Percentiles rank a stretch among this genome's conserved stretches.
Conservation (phyloP, 2,888 invertebrate species). For the Caradrina kadenii region DNA sequence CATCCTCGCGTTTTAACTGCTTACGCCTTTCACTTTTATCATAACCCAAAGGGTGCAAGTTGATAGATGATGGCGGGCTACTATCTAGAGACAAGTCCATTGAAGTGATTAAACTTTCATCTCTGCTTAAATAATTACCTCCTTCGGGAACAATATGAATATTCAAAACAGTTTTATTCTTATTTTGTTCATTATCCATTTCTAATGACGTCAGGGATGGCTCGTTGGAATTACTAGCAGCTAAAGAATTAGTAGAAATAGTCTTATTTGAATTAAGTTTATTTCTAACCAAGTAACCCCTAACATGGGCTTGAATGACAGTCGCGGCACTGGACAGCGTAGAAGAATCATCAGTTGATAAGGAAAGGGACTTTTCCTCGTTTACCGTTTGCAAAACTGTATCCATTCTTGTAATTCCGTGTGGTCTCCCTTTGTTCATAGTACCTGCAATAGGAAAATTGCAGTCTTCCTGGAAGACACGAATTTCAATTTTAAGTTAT, state of each 20-base stretch:
- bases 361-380: slow-evolving; percentile 87
- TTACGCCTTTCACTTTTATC: slow-evolving; percentile 85
- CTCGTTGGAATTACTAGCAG: slow-evolving; percentile 77
- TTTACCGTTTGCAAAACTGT: slow-evolving; percentile 88
- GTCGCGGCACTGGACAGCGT: slow-evolving; percentile 91
- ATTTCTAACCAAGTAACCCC: slow-evolving; percentile 92
- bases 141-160: slow-evolving; percentile 87
- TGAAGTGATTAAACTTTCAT: slow-evolving; percentile 85
- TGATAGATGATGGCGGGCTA: slow-evolving; percentile 83
- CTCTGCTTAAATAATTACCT: slow-evolving; percentile 81
- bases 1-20: slow-evolving; percentile 87
- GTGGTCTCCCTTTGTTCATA: slow-evolving; percentile 77
- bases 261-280: slow-evolving; percentile 84
- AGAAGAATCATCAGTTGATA: slow-evolving; percentile 88
- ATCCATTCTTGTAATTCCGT: slow-evolving; percentile 85
- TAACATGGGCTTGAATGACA: slow-evolving; percentile 92
- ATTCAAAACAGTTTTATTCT: slow-evolving; percentile 84
- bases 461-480: slow-evolving; percentile 77
- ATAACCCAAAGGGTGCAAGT: slow-evolving; percentile 84
- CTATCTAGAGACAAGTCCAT: slow-evolving; percentile 84
- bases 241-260: slow-evolving; percentile 79
- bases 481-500: slow-evolving; percentile 26
- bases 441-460: slow-evolving; percentile 69
- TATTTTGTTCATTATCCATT: slow-evolving; percentile 76
- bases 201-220: slow-evolving; percentile 78